A percentile compares a stretch with the other conserved stretches of the same genome.
phyloP scores from a whole-genome alignment of 2,113 vertebrate genomes.

The Spermophilus dauricus region DNA sequence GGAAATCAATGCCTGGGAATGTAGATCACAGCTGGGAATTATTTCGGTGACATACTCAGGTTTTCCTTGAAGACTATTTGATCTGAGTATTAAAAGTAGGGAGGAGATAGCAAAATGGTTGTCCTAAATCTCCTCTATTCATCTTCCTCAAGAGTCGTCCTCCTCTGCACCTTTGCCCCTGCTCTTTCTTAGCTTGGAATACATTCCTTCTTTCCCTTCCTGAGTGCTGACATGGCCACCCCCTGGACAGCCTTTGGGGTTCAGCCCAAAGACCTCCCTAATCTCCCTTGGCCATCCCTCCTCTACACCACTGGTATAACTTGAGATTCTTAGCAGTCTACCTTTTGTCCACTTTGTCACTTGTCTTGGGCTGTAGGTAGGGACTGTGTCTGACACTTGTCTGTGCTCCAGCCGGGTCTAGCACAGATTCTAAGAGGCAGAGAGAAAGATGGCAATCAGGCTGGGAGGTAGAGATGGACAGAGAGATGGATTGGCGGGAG shows the following conservation, averaged over 20 bases:
- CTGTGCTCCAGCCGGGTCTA: not conserved
- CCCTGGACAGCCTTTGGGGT: not conserved
- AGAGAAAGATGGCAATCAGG: not conserved
- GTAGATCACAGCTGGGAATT: not conserved
- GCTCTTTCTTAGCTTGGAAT: not conserved
- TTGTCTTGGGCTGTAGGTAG: not conserved
- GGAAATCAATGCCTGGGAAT: not conserved
- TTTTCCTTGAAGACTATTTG: not conserved
- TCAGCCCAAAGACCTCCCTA: not conserved
- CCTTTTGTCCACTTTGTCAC: not conserved
- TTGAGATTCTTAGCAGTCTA: not conserved
- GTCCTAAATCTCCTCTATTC: not conserved
- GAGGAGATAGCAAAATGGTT: not conserved
- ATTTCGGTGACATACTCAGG: not conserved
- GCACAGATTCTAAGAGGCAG: not conserved
- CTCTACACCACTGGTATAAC: not conserved
- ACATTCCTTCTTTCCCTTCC: not conserved
- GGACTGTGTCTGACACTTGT: not conserved
- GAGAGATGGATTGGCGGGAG: too few relatives aligned
- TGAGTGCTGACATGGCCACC: not conserved
- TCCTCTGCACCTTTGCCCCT: not conserved
- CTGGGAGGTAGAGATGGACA: rapidly evolving
- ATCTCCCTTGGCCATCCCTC: not conserved
- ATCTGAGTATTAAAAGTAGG: not conserved
- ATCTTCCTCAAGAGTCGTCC: not conserved